A percentile compares a stretch with the other conserved stretches of the same genome.
Evolutionary conservation across 2,113 vertebrate species (phyloP).

Genomic region (Apeltes quadracus): DNA sequence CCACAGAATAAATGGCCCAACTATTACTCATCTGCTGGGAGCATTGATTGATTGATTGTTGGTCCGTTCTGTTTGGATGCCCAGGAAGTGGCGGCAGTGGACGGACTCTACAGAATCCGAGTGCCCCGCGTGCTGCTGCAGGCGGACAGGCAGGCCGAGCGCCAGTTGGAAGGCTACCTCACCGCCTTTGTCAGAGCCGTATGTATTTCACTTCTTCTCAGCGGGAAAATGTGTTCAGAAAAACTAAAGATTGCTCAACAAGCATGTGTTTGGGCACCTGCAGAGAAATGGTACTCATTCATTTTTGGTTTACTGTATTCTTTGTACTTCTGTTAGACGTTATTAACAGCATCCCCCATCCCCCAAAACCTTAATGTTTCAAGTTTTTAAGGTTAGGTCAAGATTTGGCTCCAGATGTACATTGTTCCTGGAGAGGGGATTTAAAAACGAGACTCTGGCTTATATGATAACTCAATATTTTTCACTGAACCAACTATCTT

Average conservation of each 20-base stretch:
- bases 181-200: constrained; percentile 90
- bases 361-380: too few species aligned
- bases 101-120: constrained; percentile 87
- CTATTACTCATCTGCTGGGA: not conserved
- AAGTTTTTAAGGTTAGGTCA: not conserved
- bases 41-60: not conserved
- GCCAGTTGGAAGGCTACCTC: constrained; percentile 80
- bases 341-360: too few species aligned
- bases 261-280: not conserved
- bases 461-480: not conserved
- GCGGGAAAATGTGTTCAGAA: not conserved
- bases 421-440: not conserved
- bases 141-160: constrained; percentile 70
- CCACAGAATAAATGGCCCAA: not conserved
- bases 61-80: not conserved
- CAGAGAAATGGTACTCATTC: not conserved
- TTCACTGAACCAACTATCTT: not conserved
- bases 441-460: not conserved
- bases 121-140: constrained; percentile 83
- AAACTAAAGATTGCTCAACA: not conserved
- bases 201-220: constrained; percentile 61
- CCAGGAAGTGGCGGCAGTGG: constrained; percentile 89
- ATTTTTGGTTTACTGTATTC: not conserved
- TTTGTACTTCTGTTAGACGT: not conserved
- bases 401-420: not conserved